Evolutionary conservation across 1,140 invertebrate species (phyloP), one percentile per base, ranked within the genome.

Genomic region (Drosophila nigromelanica): DNA sequence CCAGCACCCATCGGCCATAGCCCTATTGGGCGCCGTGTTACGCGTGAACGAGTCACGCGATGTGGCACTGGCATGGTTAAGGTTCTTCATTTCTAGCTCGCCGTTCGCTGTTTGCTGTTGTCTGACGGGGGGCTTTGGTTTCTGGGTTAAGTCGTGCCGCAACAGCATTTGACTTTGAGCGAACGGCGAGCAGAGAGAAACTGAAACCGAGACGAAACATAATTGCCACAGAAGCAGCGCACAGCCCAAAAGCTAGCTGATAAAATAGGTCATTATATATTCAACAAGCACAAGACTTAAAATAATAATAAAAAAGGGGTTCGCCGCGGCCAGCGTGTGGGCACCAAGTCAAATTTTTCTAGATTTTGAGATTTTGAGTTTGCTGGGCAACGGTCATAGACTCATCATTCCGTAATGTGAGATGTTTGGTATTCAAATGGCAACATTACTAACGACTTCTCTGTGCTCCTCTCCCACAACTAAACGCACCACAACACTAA

Each of bases 11-110:
- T 18, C 15, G 33, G 54, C 40, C 30, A 50, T 14, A 27, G 33
- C 39, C 50, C 35, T 39, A 37, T 48, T 45, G 59, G 43, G 27
- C 39, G 30, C 5, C 35, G 39, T 63, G 73, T 78, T 78, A 76
- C 68, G 73, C 73, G 76, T 77, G 77, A 74, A 73, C 69, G 58
- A 78, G 82, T 87, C 82, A 87, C 82, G 82, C 82, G 78, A 87
- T 75, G 70, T 67, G 62, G 61, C 75, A 67, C 47, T 68, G 62
- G 62, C 80, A 83, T 82, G 75, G 80, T 83, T 80, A 83, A 80
- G 80, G 80, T 80, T 76, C 63, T 62, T 50, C 45, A 55, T 59
- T 64, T 74, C 37, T 67, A 62, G 45, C 43, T 35, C 39, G 42
- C 15, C 40, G 33, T 6, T 27, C 27, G 27, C 27, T 30, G 30